Percentiles rank a stretch among this genome's conserved stretches.
Evolutionary conservation across 1,140 invertebrate genomes (phyloP).

Genomic region (Aradophagus sp.): DNA sequence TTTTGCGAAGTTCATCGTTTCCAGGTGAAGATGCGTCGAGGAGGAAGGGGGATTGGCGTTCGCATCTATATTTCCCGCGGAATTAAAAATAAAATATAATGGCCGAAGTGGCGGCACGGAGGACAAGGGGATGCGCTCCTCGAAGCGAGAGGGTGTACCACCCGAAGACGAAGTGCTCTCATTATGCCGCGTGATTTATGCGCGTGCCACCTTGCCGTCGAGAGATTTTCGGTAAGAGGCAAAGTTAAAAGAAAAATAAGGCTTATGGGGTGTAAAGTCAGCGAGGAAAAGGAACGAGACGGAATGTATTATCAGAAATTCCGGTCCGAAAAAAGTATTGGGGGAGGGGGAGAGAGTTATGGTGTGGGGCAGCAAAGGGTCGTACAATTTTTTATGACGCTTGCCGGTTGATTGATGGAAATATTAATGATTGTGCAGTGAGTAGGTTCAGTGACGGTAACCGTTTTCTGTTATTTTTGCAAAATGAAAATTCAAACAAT

Average conservation of each 20-base stretch:
- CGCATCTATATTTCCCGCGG: conserved; percentile 37
- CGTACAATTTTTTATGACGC: conserved; percentile 15
- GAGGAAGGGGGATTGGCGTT: conserved; percentile 4
- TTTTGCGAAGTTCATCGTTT: conserved; percentile 37
- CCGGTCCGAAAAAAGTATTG: conserved; percentile 10
- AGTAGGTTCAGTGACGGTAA: too few species aligned
- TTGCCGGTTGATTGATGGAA: conserved; percentile 16
- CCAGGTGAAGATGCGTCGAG: not conserved
- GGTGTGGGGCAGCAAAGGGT: not conserved
- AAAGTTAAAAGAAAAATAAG: conserved; percentile 76
- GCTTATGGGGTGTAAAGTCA: conserved; percentile 74
- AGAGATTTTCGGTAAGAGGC: conserved; percentile 72
- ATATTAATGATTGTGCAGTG: conserved; percentile 3
- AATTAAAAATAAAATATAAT: conserved; percentile 61
- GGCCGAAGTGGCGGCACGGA: conserved; percentile 13
- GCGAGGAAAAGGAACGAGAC: conserved; percentile 38
- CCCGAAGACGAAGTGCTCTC: conserved; percentile 74
- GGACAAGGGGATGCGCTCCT: conserved; percentile 7
- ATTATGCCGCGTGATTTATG: conserved; percentile 74
- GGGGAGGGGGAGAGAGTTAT: too few species aligned
- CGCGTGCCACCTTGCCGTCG: conserved; percentile 67
- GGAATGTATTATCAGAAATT: conserved; percentile 57
- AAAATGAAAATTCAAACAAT: too few species aligned
- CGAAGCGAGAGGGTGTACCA: conserved; percentile 54
- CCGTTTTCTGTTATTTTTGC: too few species aligned